phyloP scores from a whole-genome alignment of 2,888 invertebrate genomes.

The Pilophorus perplexus region DNA sequence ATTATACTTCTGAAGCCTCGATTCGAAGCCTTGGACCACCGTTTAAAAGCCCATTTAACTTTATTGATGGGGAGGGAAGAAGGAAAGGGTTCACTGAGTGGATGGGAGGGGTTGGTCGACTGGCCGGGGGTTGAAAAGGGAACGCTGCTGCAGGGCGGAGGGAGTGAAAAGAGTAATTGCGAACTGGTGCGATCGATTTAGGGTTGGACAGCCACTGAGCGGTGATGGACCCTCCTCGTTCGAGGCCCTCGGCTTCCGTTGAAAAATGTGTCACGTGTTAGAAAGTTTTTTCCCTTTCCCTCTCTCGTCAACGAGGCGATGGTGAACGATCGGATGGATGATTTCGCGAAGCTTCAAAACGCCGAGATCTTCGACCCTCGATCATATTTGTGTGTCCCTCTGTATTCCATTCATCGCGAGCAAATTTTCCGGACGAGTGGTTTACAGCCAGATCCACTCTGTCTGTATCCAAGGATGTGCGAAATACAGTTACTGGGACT shows the following conservation, averaged over 20 bases:
- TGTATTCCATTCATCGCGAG: no score
- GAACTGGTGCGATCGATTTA: constrained; percentile 33
- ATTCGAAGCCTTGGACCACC: not conserved
- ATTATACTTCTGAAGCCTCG: constrained; percentile 35
- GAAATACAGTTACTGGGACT: no score
- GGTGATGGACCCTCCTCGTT: constrained; percentile 10
- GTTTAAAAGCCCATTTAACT: constrained; percentile 40
- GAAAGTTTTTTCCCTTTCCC: no score
- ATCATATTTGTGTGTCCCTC: no score
- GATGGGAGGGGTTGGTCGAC: not conserved
- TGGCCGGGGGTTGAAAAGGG: not conserved
- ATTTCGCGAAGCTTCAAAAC: no score
- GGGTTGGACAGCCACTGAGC: constrained; percentile 8
- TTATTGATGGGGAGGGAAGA: constrained; percentile 28
- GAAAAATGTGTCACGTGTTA: constrained; percentile 15
- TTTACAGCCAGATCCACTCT: no score
- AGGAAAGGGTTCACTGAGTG: not conserved
- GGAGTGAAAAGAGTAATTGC: constrained; percentile 30
- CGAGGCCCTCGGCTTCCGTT: not conserved
- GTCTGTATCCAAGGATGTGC: no score
- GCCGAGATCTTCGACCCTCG: no score
- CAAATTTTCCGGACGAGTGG: no score
- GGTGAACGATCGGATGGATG: no score
- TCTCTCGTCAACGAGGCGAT: no score
- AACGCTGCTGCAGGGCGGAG: not conserved